Percentiles rank a stretch among this genome's conserved stretches.
Conservation (phyloP, 1,140 invertebrate genomes). For the Drosophila prosaltans region DNA sequence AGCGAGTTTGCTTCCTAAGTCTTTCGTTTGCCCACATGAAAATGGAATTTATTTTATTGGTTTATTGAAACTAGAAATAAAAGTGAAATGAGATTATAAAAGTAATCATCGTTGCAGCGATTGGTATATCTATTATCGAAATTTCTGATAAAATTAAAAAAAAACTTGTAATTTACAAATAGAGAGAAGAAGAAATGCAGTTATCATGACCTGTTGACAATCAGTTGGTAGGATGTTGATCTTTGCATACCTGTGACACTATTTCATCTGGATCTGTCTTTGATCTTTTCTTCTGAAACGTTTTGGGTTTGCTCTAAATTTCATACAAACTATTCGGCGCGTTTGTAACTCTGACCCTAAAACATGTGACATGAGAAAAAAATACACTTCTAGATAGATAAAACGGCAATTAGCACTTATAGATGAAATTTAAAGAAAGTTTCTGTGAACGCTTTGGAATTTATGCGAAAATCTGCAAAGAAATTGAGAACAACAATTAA, state of each 20-base stretch:
- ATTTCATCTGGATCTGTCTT: neutral
- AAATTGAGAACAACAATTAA: neutral
- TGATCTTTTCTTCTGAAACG: neutral
- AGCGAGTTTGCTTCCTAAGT: slow-evolving; percentile 58
- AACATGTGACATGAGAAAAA: neutral
- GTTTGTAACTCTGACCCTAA: neutral
- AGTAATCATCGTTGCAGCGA: too few species aligned
- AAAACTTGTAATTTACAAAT: too few species aligned
- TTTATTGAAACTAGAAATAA: too few species aligned
- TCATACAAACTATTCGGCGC: neutral
- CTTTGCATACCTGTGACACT: too few species aligned
- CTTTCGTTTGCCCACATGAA: slow-evolving; percentile 44
- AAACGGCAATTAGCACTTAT: neutral
- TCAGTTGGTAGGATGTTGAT: too few species aligned
- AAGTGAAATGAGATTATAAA: too few species aligned
- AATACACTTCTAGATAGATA: neutral
- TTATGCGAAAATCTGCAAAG: neutral
- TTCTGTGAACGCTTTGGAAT: neutral
- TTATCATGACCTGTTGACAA: too few species aligned
- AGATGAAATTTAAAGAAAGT: neutral
- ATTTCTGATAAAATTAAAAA: too few species aligned
- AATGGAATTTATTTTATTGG: neutral
- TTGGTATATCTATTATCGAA: too few species aligned
- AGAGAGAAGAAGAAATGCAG: too few species aligned
- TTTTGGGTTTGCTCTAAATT: neutral